A percentile compares a stretch with the other conserved stretches of the same genome.
Conservation (phyloP, 2,888 invertebrate genomes). For the Dione vanillae region DNA sequence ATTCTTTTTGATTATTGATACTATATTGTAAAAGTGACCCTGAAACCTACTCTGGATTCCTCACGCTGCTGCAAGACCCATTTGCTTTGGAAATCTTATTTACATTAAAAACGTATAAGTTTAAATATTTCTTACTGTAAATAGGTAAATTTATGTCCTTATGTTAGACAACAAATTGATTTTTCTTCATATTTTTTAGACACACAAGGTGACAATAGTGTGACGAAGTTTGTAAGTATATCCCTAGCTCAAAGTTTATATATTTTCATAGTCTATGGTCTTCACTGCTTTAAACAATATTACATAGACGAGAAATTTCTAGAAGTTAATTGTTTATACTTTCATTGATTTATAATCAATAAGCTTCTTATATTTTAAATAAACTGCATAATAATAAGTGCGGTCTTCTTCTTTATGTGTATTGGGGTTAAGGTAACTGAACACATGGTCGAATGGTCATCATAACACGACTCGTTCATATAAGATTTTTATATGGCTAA, state of each 20-base stretch:
- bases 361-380: neutral
- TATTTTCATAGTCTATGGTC: no score
- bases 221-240: neutral
- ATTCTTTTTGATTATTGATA: no score
- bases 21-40: no score
- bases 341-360: neutral
- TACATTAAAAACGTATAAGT: no score
- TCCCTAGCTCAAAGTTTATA: neutral
- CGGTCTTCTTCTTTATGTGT: slow-evolving; percentile 9
- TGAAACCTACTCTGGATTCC: no score
- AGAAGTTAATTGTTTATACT: neutral
- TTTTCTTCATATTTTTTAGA: no score
- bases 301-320: neutral
- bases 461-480: slow-evolving; percentile 8
- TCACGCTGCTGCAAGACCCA: no score
- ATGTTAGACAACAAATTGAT: no score
- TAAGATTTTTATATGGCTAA: no score
- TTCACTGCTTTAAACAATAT: neutral
- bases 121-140: no score
- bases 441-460: neutral
- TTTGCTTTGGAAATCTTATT: no score
- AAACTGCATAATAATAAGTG: slow-evolving; percentile 8
- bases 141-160: no score
- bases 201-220: neutral
- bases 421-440: slow-evolving; percentile 28